Conservation (phyloP, 2,113 vertebrate species). For the Willisornis vidua region DNA sequence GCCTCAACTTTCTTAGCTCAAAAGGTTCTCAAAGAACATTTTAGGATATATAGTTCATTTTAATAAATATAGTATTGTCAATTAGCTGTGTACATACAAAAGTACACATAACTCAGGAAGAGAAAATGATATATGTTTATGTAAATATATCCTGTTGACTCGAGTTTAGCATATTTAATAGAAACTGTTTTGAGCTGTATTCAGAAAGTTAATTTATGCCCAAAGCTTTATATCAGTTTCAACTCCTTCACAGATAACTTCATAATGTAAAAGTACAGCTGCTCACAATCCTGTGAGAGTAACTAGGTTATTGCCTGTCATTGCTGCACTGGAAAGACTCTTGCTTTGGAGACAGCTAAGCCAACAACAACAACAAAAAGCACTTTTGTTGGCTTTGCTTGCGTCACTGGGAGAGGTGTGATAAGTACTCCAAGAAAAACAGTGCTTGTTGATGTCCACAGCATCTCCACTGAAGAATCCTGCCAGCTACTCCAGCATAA, state of each 20-base stretch:
- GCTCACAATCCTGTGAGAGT: neutral
- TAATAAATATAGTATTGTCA: neutral
- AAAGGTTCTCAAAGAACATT: neutral
- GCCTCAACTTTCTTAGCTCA: neutral
- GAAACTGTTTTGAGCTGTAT: neutral
- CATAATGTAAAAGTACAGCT: neutral
- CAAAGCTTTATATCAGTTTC: neutral
- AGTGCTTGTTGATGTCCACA: neutral
- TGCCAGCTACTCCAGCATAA: neutral
- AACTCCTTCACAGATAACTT: neutral
- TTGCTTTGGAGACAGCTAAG: neutral
- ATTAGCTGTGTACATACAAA: neutral
- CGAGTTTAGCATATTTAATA: neutral
- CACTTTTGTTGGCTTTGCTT: neutral
- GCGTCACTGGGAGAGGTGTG: neutral
- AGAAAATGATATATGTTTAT: neutral
- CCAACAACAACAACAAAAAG: neutral
- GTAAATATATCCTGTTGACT: neutral
- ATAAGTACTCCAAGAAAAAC: slow-evolving; percentile 1
- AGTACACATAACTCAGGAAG: neutral
- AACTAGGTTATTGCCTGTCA: slow-evolving; percentile 11
- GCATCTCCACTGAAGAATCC: neutral
- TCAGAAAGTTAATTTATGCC: neutral
- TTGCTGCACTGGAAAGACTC: neutral
- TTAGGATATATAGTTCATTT: neutral